Evolutionary conservation across 2,888 invertebrate species (phyloP).

Genomic region (Actias luna): DNA sequence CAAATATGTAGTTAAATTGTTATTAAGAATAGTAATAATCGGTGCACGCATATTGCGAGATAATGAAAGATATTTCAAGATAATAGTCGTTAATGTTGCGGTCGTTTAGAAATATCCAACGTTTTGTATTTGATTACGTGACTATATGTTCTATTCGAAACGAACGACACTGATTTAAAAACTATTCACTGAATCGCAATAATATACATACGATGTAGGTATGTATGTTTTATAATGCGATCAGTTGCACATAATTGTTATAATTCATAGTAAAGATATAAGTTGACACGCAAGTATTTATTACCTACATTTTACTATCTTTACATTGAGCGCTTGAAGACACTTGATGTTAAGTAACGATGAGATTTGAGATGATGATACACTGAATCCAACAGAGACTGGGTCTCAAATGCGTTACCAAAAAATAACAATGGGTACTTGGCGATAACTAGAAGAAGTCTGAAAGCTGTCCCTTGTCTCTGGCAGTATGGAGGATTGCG

Average conservation of each 20-base stretch:
- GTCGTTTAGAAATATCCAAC: slow-evolving; percentile 18
- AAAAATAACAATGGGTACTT: too few relatives aligned
- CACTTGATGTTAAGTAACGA: too few relatives aligned
- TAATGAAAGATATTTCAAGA: slow-evolving; percentile 15
- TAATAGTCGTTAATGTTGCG: slow-evolving; percentile 19
- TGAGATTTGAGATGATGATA: too few relatives aligned
- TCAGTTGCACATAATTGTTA: background rate
- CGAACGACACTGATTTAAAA: slow-evolving; percentile 12
- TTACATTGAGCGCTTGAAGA: too few relatives aligned
- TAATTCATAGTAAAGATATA: background rate
- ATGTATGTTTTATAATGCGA: background rate
- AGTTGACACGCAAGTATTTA: background rate
- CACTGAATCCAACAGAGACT: too few relatives aligned
- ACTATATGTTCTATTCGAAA: slow-evolving; percentile 16
- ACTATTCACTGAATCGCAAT: slow-evolving; percentile 15
- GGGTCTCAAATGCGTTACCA: too few relatives aligned
- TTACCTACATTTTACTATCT: too few relatives aligned
- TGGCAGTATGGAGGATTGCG: too few relatives aligned
- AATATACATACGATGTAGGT: background rate
- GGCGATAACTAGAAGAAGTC: too few relatives aligned
- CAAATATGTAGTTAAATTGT: slow-evolving; percentile 25
- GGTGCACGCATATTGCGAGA: slow-evolving; percentile 13
- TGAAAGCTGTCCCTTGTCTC: too few relatives aligned
- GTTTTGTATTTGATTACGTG: slow-evolving; percentile 20
- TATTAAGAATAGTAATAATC: slow-evolving; percentile 20